These are phyloP conservation scores for Rhimphoctona megacephalus DNA, from an alignment of 2,888 invertebrate genomes.

Conservation along the genomic window DNA sequence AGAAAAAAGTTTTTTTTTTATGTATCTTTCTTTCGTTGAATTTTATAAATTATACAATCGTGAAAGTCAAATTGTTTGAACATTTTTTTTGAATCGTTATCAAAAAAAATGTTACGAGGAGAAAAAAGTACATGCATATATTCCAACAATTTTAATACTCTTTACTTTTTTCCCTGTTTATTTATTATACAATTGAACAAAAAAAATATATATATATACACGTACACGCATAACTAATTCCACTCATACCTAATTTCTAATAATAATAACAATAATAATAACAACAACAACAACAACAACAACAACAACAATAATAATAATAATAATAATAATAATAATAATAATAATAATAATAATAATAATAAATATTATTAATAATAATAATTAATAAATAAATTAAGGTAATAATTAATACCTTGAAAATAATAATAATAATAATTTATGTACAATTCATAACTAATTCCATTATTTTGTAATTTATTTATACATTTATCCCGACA, in stretches of 20 bases:
- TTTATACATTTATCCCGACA: neutral
- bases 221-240: no score
- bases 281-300: no score
- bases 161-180: neutral
- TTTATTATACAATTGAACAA: neutral
- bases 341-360: no score
- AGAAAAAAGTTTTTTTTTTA: neutral
- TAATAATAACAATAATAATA: no score
- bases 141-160: neutral
- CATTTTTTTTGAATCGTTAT: neutral
- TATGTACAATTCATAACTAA: neutral
- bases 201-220: neutral
- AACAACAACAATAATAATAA: no score
- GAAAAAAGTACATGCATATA: neutral
- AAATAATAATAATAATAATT: no score
- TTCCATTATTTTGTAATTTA: neutral
- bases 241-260: no score
- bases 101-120: neutral
- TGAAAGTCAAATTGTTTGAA: neutral
- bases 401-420: no score
- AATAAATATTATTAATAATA: no score
- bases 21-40: neutral
- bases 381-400: no score
- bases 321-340: no score
- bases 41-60: neutral